Conservation (phyloP, 2,113 vertebrate genomes). For the Parus major region DNA sequence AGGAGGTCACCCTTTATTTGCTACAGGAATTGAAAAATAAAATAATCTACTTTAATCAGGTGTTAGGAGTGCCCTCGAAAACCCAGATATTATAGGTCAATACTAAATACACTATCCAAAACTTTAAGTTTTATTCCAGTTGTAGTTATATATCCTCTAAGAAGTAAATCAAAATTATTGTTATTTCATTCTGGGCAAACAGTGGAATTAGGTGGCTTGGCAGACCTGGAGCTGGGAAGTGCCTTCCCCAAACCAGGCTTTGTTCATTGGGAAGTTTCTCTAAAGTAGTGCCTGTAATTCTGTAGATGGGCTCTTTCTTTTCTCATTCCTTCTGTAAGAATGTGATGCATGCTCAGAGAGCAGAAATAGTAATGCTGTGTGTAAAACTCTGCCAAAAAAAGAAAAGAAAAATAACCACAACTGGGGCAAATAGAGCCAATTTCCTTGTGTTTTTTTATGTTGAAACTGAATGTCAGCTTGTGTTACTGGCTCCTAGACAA, state of each 20-base stretch:
- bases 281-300: not conserved
- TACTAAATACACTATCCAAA: not conserved
- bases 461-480: not conserved
- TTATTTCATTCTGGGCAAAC: not conserved
- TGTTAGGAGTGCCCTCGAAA: not conserved
- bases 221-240: not conserved
- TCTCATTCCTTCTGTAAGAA: not conserved
- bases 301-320: not conserved
- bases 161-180: not conserved
- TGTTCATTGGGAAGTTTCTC: not conserved
- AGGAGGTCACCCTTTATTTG: not conserved
- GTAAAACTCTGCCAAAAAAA: not conserved
- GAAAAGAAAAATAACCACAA: too few species aligned
- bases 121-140: not conserved
- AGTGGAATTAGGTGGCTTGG: not conserved
- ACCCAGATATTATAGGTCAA: not conserved
- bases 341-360: not conserved
- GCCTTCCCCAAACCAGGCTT: not conserved
- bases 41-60: not conserved
- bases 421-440: not conserved
- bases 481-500: not conserved
- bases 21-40: not conserved
- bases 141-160: not conserved
- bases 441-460: not conserved
- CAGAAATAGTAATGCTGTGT: not conserved